Evolutionary conservation across 64 coral and sea anemone species (phyloP).

Genomic region (Catalaphyllia jardinei): DNA sequence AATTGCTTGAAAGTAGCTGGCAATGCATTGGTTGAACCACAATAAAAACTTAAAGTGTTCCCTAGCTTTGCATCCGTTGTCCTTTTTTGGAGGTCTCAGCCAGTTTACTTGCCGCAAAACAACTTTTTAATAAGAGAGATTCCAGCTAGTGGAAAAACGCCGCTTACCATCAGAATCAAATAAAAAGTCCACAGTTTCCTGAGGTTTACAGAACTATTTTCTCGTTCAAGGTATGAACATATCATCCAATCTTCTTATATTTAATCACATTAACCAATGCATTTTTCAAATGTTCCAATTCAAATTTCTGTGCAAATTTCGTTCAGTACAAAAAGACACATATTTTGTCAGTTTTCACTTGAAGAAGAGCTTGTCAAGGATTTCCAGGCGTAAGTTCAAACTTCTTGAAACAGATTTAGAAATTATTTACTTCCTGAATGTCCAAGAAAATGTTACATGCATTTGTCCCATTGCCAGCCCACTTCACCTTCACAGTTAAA

Average conservation of each 20-base stretch:
- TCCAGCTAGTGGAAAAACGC: no score
- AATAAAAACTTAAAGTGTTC: no score
- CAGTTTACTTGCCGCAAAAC: no score
- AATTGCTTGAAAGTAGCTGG: no score
- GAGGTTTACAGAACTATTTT: background rate
- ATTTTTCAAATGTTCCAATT: background rate
- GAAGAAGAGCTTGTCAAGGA: background rate
- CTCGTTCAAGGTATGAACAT: background rate
- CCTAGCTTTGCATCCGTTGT: no score
- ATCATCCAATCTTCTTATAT: background rate
- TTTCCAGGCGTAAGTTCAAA: background rate
- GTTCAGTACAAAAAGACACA: background rate
- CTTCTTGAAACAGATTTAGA: background rate
- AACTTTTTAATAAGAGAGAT: no score
- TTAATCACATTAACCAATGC: no score
- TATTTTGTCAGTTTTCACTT: background rate
- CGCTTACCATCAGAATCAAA: background rate
- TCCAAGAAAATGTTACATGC: conserved; percentile 9
- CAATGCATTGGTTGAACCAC: no score
- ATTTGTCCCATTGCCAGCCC: conserved; percentile 4
- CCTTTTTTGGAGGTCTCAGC: no score
- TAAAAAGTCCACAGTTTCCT: background rate
- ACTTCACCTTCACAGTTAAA: conserved; percentile 15
- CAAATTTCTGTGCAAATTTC: background rate
- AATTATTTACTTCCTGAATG: conserved; percentile 3